These are phyloP conservation scores for Cheirogaleus medius DNA, from an alignment of 2,113 vertebrate species.

Conservation along the genomic window DNA sequence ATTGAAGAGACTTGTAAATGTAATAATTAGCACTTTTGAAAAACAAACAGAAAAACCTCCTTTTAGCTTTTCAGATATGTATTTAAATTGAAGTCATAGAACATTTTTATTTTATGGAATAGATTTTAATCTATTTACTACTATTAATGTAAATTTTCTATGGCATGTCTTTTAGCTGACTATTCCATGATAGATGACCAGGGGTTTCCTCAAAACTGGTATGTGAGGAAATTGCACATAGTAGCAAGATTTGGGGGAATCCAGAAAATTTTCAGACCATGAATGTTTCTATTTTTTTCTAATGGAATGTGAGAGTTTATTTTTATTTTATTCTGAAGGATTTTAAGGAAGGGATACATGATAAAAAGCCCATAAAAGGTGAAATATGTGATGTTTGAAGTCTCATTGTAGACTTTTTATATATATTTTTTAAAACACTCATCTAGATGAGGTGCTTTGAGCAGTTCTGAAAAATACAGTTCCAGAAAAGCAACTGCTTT, in stretches of 20 bases:
- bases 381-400: slow-evolving; percentile 73
- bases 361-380: slow-evolving; percentile 58
- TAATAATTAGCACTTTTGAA: slow-evolving; percentile 88
- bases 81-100: slow-evolving; percentile 86
- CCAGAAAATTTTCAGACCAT: slow-evolving; percentile 77
- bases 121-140: slow-evolving; percentile 86
- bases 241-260: slow-evolving; percentile 79
- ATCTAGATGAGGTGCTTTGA: slow-evolving; percentile 85
- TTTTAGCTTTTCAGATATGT: slow-evolving; percentile 85
- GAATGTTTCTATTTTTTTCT: slow-evolving; percentile 83
- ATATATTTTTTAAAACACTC: slow-evolving; percentile 84
- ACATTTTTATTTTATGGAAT: slow-evolving; percentile 86
- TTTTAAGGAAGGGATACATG: slow-evolving; percentile 78
- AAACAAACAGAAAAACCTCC: slow-evolving; percentile 76
- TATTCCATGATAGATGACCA: slow-evolving; percentile 76
- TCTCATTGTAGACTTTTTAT: slow-evolving; percentile 79
- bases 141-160: slow-evolving; percentile 81
- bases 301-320: slow-evolving; percentile 84
- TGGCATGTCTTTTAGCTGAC: slow-evolving; percentile 80
- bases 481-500: slow-evolving; percentile 71
- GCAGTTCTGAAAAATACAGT: slow-evolving; percentile 80
- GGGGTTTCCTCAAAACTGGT: slow-evolving; percentile 77
- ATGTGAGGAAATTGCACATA: slow-evolving; percentile 82
- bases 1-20: slow-evolving; percentile 80
- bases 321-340: slow-evolving; percentile 83